A percentile compares a stretch with the other conserved stretches of the same genome.
These are phyloP conservation scores for Rhynchonycteris naso DNA, from an alignment of 2,797 vertebrate genomes.

Conservation along the genomic window DNA sequence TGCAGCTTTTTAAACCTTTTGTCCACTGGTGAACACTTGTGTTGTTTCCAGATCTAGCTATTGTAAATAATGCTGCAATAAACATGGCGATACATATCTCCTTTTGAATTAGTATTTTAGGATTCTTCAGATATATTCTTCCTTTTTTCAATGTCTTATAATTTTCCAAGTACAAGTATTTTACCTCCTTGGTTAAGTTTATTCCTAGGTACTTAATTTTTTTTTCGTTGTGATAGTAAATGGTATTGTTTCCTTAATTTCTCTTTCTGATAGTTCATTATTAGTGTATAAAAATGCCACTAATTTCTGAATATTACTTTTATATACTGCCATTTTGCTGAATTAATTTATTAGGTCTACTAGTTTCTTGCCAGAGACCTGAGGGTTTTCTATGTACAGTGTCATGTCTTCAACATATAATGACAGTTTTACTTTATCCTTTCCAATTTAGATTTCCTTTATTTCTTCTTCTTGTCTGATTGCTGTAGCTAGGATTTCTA, in stretches of 20 bases:
- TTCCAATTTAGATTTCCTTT: not conserved
- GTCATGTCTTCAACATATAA: not conserved
- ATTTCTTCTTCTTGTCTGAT: not conserved
- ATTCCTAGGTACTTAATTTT: too few species aligned
- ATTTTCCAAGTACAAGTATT: not conserved
- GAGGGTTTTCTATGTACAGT: not conserved
- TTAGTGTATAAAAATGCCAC: not conserved
- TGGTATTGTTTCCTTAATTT: too few species aligned
- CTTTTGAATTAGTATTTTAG: not conserved
- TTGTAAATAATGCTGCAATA: not conserved
- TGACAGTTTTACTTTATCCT: not conserved
- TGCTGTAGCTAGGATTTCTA: not conserved
- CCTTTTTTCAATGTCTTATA: not conserved
- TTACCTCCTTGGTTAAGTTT: too few species aligned
- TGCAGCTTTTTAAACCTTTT: not conserved
- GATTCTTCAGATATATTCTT: not conserved
- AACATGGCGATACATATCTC: not conserved
- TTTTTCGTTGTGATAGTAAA: too few species aligned
- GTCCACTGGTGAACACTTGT: not conserved
- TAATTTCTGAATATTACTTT: not conserved
- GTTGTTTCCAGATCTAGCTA: not conserved
- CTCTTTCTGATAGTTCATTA: not conserved
- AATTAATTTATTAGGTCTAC: not conserved
- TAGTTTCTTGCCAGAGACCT: not conserved
- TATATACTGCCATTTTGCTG: not conserved